These are phyloP conservation scores for Acanthopleura granulata DNA, from an alignment of 2,888 invertebrate species.

Conservation along the genomic window DNA sequence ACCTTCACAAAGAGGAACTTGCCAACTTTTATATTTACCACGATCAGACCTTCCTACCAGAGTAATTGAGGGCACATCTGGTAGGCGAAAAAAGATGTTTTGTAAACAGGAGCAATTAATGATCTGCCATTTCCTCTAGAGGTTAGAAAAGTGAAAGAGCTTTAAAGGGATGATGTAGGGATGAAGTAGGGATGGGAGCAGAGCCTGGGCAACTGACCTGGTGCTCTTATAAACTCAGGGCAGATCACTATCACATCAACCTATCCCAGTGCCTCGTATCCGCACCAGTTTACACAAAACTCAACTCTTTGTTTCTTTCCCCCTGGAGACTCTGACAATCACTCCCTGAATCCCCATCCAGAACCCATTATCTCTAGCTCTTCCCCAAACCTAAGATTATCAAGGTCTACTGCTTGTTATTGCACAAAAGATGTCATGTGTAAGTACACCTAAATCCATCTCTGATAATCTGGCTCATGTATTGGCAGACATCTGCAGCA, in stretches of 20 bases:
- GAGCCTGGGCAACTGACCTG: not conserved
- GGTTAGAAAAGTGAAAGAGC: not conserved
- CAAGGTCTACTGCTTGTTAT: too few relatives aligned
- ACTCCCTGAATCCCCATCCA: too few relatives aligned
- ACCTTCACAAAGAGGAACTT: too few relatives aligned
- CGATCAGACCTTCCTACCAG: not conserved
- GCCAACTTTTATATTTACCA: too few relatives aligned
- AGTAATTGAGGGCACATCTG: conserved; percentile 10
- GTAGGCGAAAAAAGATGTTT: conserved; percentile 10
- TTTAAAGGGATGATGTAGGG: not conserved
- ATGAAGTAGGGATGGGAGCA: not conserved
- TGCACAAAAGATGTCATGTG: too few relatives aligned
- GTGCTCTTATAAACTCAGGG: not conserved
- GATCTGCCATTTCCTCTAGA: conserved; percentile 6
- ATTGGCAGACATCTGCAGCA: too few relatives aligned
- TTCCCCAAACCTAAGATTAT: too few relatives aligned
- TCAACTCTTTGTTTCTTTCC: conserved; percentile 2
- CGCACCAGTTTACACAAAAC: not conserved
- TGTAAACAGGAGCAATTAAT: conserved; percentile 12
- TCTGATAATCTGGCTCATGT: too few relatives aligned
- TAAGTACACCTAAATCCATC: too few relatives aligned
- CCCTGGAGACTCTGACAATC: too few relatives aligned
- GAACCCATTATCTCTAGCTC: too few relatives aligned
- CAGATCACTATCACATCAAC: not conserved
- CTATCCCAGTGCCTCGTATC: not conserved